Percentiles rank a stretch among this genome's conserved stretches.
Conservation (phyloP, 2,797 vertebrate species). For the Chrosomus eos region DNA sequence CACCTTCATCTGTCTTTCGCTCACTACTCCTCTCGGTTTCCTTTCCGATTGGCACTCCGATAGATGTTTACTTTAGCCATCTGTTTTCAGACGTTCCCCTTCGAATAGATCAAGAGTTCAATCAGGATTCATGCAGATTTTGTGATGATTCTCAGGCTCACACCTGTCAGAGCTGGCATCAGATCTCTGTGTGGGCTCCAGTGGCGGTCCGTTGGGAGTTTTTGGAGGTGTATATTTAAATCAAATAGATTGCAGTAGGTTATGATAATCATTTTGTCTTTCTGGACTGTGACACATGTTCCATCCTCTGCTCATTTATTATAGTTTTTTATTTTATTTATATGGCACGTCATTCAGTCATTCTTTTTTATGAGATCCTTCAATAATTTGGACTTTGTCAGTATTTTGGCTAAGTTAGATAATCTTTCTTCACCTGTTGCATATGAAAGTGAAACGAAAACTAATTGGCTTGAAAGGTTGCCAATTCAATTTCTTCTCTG, state of each 20-base stretch:
- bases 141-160: slow-evolving; percentile 41
- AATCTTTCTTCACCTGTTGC: slow-evolving; percentile 6
- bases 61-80: slow-evolving; percentile 39
- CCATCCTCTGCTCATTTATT: background rate
- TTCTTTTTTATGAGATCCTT: slow-evolving; percentile 2
- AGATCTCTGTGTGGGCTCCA: slow-evolving; percentile 27
- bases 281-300: background rate
- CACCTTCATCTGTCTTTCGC: slow-evolving; percentile 28
- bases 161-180: slow-evolving; percentile 38
- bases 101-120: slow-evolving; percentile 30
- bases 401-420: slow-evolving; percentile 5
- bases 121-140: slow-evolving; percentile 32
- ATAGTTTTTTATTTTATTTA: background rate
- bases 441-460: background rate
- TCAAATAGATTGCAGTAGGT: slow-evolving; percentile 25
- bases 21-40: slow-evolving; percentile 15
- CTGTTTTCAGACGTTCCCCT: slow-evolving; percentile 31
- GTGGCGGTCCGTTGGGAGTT: slow-evolving; percentile 18
- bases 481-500: background rate
- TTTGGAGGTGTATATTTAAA: slow-evolving; percentile 28
- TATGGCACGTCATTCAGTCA: background rate
- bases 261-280: slow-evolving; percentile 6
- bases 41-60: slow-evolving; percentile 14
- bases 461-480: background rate
- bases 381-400: background rate